Percentiles rank a stretch among this genome's conserved stretches.
Evolutionary conservation across 2,888 invertebrate species (phyloP).

Genomic region (Eulithis prunata): DNA sequence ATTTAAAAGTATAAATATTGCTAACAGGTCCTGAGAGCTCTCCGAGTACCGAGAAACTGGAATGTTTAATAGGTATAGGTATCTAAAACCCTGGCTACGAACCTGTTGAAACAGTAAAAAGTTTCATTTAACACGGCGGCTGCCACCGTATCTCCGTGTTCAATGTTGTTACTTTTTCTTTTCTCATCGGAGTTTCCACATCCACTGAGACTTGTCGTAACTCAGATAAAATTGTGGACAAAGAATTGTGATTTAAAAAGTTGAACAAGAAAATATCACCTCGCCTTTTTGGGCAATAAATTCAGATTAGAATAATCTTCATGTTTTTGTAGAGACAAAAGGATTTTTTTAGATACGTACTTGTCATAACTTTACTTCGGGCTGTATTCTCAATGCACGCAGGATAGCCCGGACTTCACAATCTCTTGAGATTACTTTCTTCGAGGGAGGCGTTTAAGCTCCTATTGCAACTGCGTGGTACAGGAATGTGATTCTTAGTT

Average conservation of each 20-base stretch:
- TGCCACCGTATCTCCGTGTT: constrained; percentile 43
- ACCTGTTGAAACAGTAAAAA: constrained; percentile 38
- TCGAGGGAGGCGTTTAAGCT: not conserved
- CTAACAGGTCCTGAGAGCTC: not conserved
- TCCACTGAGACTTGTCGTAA: constrained; percentile 40
- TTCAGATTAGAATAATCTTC: constrained; percentile 22
- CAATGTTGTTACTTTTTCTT: constrained; percentile 44
- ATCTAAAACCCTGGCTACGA: constrained; percentile 6
- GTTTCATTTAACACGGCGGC: constrained; percentile 43
- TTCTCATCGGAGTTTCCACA: constrained; percentile 44
- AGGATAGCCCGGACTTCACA: not conserved
- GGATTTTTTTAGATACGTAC: constrained; percentile 4
- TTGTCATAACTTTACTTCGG: not conserved
- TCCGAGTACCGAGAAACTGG: not conserved
- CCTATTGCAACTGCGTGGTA: not conserved
- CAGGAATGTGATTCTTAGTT: not conserved
- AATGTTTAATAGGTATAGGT: not conserved
- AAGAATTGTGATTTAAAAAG: constrained; percentile 44
- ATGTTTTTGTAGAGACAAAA: constrained; percentile 12
- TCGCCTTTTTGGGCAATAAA: constrained; percentile 23
- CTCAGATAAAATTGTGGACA: constrained; percentile 43
- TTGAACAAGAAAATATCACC: constrained; percentile 38
- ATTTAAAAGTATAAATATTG: too few species aligned
- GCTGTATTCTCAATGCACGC: constrained; percentile 3
- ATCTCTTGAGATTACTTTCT: not conserved